Conservation (phyloP, 2,888 invertebrate genomes). For the Mimachlamys varia region DNA sequence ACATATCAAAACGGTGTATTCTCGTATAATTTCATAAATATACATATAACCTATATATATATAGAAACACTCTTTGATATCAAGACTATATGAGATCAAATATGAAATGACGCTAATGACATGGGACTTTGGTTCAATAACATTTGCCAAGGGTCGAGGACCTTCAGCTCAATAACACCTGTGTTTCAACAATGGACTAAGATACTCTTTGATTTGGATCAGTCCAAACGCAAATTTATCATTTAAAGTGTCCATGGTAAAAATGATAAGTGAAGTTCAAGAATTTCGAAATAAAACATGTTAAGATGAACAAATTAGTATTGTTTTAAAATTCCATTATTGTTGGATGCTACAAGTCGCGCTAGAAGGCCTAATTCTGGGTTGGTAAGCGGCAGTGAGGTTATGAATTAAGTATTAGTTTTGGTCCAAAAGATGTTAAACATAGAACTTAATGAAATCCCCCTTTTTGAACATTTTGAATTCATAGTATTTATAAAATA, state of each 20-base stretch:
- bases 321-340: not conserved
- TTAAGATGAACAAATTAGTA: not conserved
- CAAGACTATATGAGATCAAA: conserved; percentile 24
- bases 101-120: not conserved
- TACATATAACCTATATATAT: conserved; percentile 12
- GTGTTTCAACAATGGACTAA: too few relatives aligned
- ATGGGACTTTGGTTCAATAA: not conserved
- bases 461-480: not conserved
- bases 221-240: not conserved
- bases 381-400: not conserved
- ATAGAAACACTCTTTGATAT: conserved; percentile 32
- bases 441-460: not conserved
- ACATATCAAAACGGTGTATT: conserved; percentile 5
- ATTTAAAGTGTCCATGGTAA: not conserved
- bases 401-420: not conserved
- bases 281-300: not conserved
- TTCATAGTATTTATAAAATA: too few relatives aligned
- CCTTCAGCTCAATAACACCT: too few relatives aligned
- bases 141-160: not conserved
- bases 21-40: conserved; percentile 28
- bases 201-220: too few relatives aligned
- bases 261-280: not conserved
- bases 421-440: not conserved
- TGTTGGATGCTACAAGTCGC: not conserved
- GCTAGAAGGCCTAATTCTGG: not conserved